phyloP scores from a whole-genome alignment of 2,797 vertebrate genomes.

The Bryconaethiops microstoma region DNA sequence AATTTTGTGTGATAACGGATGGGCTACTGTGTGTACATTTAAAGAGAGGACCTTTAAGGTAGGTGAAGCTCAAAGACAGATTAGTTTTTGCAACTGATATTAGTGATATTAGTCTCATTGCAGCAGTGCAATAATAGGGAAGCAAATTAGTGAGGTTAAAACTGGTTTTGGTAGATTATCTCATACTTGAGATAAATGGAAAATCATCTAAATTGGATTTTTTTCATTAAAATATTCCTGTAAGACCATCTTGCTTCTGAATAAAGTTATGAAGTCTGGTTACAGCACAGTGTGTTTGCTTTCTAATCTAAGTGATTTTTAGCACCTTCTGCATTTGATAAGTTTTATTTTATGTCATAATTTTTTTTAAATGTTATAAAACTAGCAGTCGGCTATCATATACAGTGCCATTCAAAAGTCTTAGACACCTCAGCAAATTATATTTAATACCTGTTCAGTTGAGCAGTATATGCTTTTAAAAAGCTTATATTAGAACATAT shows the following conservation, averaged over 20 bases:
- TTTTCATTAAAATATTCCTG: background rate
- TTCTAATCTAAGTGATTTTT: background rate
- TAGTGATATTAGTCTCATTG: conserved; percentile 1
- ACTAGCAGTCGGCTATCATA: no score
- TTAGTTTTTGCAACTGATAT: background rate
- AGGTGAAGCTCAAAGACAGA: background rate
- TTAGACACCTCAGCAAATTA: no score
- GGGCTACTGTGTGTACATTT: background rate
- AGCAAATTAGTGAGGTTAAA: background rate
- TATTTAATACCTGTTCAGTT: no score
- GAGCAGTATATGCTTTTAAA: no score
- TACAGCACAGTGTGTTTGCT: background rate
- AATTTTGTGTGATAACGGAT: background rate
- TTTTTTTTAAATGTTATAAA: no score
- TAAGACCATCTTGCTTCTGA: background rate
- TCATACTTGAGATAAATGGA: background rate
- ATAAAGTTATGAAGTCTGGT: background rate
- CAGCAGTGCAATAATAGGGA: background rate
- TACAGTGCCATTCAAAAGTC: no score
- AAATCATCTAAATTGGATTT: background rate
- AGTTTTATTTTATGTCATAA: no score
- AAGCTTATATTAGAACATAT: no score
- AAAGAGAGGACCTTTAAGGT: background rate
- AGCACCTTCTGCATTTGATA: no score
- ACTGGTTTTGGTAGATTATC: background rate